Conservation (phyloP, 2,113 vertebrate genomes). For the Mus pahari region DNA sequence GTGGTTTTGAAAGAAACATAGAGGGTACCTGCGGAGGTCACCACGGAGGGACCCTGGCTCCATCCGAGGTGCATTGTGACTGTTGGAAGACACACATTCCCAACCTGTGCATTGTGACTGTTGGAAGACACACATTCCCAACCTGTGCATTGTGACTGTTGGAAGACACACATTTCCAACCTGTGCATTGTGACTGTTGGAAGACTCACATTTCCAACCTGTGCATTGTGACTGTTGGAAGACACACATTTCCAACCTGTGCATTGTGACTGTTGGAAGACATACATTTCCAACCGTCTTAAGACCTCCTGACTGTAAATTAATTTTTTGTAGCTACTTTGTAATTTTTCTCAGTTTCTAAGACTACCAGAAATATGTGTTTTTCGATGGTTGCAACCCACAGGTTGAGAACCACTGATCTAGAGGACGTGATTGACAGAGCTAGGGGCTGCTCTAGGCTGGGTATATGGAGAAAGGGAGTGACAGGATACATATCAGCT, state of each 20-base stretch:
- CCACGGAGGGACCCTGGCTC: not conserved
- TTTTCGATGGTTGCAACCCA: not conserved
- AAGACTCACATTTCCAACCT: not conserved
- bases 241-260: not conserved
- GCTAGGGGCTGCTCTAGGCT: not conserved
- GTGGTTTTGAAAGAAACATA: not conserved
- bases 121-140: not conserved
- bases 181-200: not conserved
- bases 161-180: not conserved
- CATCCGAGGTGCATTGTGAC: not conserved
- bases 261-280: not conserved
- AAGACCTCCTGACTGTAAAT: not conserved
- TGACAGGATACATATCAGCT: not conserved
- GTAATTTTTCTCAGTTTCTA: not conserved
- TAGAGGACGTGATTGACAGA: not conserved
- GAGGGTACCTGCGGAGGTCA: not conserved
- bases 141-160: rapidly evolving
- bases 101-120: not conserved
- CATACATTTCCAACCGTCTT: not conserved
- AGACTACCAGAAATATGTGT: not conserved
- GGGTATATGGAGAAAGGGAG: not conserved
- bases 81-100: no score
- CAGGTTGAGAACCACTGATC: not conserved
- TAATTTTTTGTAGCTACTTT: not conserved
- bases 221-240: not conserved